phyloP scores from a whole-genome alignment of 2,113 vertebrate genomes.

The Aldabrachelys gigantea region DNA sequence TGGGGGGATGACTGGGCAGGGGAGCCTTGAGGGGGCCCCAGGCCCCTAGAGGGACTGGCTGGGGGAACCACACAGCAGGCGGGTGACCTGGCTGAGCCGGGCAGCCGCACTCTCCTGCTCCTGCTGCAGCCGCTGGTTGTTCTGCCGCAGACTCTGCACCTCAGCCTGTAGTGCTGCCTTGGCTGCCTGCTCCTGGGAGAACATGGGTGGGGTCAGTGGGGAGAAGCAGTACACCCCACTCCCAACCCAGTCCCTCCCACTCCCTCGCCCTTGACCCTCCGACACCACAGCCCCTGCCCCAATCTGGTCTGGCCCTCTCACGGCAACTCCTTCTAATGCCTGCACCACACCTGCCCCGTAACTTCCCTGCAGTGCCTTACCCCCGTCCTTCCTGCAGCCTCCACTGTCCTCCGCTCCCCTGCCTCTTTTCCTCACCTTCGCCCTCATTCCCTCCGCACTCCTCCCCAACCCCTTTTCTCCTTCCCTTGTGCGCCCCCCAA shows the following conservation, averaged over 20 bases:
- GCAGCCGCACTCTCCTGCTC: conserved; percentile 87
- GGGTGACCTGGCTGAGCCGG: conserved; percentile 89
- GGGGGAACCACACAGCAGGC: conserved; percentile 80
- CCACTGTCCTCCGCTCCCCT: neutral
- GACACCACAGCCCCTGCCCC: neutral
- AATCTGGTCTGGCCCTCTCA: neutral
- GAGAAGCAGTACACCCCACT: neutral
- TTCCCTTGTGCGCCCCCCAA: conserved; percentile 30
- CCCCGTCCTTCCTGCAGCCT: neutral
- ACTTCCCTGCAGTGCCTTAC: neutral
- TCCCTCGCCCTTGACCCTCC: neutral
- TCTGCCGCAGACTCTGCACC: conserved; percentile 89
- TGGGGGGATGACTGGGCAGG: neutral
- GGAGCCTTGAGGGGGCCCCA: neutral
- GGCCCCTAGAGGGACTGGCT: conserved; percentile 66
- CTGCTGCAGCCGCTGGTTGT: conserved; percentile 88
- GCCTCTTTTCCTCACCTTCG: neutral
- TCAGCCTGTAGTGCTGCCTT: conserved; percentile 90
- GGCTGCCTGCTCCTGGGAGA: conserved; percentile 89
- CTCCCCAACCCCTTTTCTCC: neutral
- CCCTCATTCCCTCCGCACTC: neutral
- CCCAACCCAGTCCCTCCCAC: neutral
- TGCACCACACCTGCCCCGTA: neutral
- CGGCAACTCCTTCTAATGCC: conserved; percentile 38
- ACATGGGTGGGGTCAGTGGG: neutral